Percentiles rank a stretch among this genome's conserved stretches.
phyloP scores from a whole-genome alignment of 2,888 invertebrate species.

The Coronaproctus castanopsis region DNA sequence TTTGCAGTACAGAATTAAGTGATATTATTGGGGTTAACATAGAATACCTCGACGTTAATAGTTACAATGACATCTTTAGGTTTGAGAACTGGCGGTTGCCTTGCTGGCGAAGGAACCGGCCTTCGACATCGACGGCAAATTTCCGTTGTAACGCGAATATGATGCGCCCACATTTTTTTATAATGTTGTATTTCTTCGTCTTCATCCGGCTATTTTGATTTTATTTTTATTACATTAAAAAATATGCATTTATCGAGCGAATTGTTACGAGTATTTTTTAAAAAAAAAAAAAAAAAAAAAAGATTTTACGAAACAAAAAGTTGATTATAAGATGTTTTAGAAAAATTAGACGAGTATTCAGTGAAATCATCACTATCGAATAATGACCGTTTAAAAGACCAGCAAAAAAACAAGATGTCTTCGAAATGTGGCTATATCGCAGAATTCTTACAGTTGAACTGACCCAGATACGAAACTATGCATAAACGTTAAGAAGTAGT shows the following conservation, averaged over 20 bases:
- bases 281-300: too few species aligned
- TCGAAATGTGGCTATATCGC: too few species aligned
- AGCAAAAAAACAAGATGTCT: too few species aligned
- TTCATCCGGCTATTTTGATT: constrained; percentile 17
- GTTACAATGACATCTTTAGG: constrained; percentile 12
- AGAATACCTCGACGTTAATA: constrained; percentile 12
- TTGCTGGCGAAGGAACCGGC: not conserved
- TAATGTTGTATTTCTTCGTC: constrained; percentile 23
- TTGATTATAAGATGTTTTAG: too few species aligned
- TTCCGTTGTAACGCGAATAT: constrained; percentile 19
- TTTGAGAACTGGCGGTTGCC: not conserved
- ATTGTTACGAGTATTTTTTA: not conserved
- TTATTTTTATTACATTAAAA: constrained; percentile 5
- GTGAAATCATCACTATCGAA: too few species aligned
- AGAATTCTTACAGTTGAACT: too few species aligned
- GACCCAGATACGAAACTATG: too few species aligned
- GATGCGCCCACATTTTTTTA: constrained; percentile 22
- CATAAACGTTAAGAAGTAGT: too few species aligned
- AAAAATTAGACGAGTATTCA: too few species aligned
- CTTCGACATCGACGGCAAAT: constrained; percentile 20
- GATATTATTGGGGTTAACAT: too few species aligned
- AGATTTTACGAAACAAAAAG: not conserved
- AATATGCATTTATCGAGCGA: not conserved
- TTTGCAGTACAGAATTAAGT: too few species aligned
- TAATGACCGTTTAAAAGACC: too few species aligned